Base-by-base conservation (phyloP, 2,888 invertebrate genomes). In the Pterostichus madidus region DNA sequence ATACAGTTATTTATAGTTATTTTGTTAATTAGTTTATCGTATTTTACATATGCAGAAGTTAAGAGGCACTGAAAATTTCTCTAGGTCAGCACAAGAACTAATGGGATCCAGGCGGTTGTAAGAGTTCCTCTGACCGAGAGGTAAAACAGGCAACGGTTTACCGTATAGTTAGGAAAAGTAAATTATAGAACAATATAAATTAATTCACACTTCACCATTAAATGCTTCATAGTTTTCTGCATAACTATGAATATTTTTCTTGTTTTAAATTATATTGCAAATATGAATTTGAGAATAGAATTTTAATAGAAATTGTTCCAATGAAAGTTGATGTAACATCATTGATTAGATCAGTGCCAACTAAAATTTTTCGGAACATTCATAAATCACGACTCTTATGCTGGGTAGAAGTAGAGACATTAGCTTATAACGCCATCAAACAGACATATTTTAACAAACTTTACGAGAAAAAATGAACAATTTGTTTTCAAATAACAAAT, bases 41-140 rank as follows among this genome's bases (percentile, higher is more conserved):
- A 64, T 64, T 32, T 13, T 4, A 5, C n/a, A 64, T 61, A 61
- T 61, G 61, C 61, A 61, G 5, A 56, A 56, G 56, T 17, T 44
- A 68, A 13, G 46, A 75, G 52, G 52, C 52, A 75, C 11, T 75
- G 75, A 75, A 75, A 75, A 75, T 15, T 71, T 53, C 56, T 56
- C 56, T 77, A 77, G 77, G 77, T 77, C 77, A 77, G 53, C 77
- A 39, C 15, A 56, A 32, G 31, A 7, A 53, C 56, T 77, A 77
- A 77, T 77, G 8, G 59, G 77, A 56, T 77, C 31, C 31, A 56
- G n/a, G 13, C 77, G 39, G 13, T 77, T 53, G 24, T 77, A 56
- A 10, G 77, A 35, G 35, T 56, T 77, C 77, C 32, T 77, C 56
- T 56, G 10, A 77, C 5, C 15, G 13, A 77, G 24, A 53, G 39